phyloP scores from a whole-genome alignment of 2,113 vertebrate genomes.

The Cottus gobio region DNA sequence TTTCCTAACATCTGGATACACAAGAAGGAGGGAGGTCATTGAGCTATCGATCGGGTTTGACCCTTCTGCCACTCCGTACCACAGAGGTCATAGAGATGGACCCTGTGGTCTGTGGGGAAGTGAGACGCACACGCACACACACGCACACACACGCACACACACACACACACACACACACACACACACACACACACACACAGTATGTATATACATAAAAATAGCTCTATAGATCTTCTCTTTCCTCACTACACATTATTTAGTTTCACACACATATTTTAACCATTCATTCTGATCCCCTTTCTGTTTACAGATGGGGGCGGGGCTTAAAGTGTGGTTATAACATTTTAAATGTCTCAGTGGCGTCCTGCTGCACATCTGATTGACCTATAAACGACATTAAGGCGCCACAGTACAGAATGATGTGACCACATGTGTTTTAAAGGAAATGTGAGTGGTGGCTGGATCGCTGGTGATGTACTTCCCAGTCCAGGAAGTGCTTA shows the following conservation, averaged over 20 bases:
- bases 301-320: background rate
- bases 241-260: no score
- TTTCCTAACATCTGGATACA: constrained; percentile 45
- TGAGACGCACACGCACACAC: background rate
- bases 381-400: background rate
- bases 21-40: background rate
- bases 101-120: constrained; percentile 34
- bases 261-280: background rate
- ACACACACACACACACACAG: background rate
- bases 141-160: constrained; percentile 7
- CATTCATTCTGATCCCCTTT: no score
- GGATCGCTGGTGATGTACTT: no score
- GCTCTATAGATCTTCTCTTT: background rate
- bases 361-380: no score
- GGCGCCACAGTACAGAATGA: background rate
- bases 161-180: constrained; percentile 8
- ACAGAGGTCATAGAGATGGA: constrained; percentile 65
- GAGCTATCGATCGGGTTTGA: constrained; percentile 59
- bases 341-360: background rate
- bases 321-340: no score
- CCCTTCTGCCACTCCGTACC: constrained; percentile 33
- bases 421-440: background rate
- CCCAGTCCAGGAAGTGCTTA: no score
- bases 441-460: background rate
- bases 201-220: background rate